Evolutionary conservation across 2,797 vertebrate genomes (phyloP).

Genomic region (Calcarius lapponicus): DNA sequence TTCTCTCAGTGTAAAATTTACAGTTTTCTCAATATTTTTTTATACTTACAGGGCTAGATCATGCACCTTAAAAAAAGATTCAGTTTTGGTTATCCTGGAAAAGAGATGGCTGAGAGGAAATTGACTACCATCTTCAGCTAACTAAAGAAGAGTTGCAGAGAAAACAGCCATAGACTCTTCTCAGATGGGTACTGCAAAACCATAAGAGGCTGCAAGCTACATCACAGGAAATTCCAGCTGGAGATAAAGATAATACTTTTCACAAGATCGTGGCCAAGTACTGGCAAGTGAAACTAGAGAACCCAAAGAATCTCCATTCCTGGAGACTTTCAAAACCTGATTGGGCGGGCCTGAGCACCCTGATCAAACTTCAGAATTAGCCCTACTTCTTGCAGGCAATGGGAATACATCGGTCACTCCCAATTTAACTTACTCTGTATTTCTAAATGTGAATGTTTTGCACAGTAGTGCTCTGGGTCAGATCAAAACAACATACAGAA

Average conservation of each 20-base stretch:
- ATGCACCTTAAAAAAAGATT: not conserved
- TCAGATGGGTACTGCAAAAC: not conserved
- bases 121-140: not conserved
- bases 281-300: not conserved
- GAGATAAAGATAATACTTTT: not conserved
- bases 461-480: not conserved
- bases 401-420: not conserved
- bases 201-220: not conserved
- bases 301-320: not conserved
- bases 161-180: not conserved
- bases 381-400: not conserved
- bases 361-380: not conserved
- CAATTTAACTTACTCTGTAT: not conserved
- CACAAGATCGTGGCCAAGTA: not conserved
- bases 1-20: not conserved
- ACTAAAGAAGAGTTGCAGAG: not conserved
- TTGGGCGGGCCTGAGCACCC: not conserved
- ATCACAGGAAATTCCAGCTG: not conserved
- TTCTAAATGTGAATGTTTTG: not conserved
- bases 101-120: not conserved
- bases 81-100: not conserved
- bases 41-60: not conserved
- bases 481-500: not conserved
- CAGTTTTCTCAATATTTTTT: not conserved
- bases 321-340: not conserved